Evolutionary conservation across 2,797 vertebrate genomes (phyloP).

Genomic region (Steatocranus sp.): DNA sequence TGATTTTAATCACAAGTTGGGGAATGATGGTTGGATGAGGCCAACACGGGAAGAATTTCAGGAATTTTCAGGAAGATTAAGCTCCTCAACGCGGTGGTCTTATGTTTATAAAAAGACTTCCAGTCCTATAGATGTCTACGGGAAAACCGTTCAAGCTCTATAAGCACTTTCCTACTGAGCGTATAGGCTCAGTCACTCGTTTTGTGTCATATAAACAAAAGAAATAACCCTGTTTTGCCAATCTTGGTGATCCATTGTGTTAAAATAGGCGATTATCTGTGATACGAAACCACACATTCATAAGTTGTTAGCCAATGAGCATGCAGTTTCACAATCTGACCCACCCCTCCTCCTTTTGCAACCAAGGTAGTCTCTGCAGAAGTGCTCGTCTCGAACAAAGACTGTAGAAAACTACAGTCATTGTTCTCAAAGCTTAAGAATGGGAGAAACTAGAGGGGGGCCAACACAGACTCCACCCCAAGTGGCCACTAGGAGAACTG

Average conservation of each 20-base stretch:
- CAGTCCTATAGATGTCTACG: not conserved
- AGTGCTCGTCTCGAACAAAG: fast-evolving
- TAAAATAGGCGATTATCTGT: not conserved
- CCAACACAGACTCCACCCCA: not conserved
- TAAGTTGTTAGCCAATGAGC: not conserved
- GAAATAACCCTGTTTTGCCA: not conserved
- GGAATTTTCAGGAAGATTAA: fast-evolving
- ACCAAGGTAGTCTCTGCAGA: not conserved
- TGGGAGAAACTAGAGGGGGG: not conserved
- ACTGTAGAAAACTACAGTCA: not conserved
- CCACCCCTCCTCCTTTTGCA: not conserved
- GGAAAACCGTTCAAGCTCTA: not conserved
- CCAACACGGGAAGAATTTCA: not conserved
- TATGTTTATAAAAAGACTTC: not conserved
- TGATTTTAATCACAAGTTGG: not conserved
- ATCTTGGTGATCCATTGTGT: not conserved
- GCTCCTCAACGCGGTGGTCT: fast-evolving
- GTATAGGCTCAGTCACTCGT: not conserved
- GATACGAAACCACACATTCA: not conserved
- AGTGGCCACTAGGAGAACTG: not conserved
- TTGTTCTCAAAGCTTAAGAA: not conserved
- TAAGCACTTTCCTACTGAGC: not conserved
- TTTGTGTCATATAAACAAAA: not conserved
- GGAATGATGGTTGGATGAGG: not conserved
- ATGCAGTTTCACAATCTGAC: not conserved